These are phyloP conservation scores for Pachypanchax playfairii DNA, from an alignment of 2,113 vertebrate species.

Conservation along the genomic window DNA sequence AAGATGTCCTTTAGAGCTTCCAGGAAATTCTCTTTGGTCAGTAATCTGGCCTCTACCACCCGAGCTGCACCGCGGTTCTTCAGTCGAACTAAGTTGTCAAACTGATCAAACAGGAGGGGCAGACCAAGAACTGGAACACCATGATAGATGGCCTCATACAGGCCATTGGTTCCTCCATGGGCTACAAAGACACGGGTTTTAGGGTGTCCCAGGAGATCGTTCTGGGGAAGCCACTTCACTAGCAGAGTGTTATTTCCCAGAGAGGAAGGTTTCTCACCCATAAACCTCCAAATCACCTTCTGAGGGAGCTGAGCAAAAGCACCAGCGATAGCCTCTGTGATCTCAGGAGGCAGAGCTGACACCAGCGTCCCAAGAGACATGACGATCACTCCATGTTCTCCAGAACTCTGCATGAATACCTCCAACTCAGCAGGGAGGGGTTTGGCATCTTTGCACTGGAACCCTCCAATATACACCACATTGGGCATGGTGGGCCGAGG, in stretches of 20 bases:
- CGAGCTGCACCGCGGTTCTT: constrained; percentile 69
- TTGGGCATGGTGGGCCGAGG: constrained; percentile 78
- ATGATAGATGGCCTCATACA: constrained; percentile 80
- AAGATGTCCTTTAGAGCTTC: constrained; percentile 71
- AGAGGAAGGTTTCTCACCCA: constrained; percentile 58
- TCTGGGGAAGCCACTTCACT: constrained; percentile 78
- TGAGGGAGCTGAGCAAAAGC: constrained; percentile 79
- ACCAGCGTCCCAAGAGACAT: constrained; percentile 79
- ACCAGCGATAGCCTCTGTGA: constrained; percentile 70
- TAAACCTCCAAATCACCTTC: constrained; percentile 77
- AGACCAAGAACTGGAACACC: constrained; percentile 74
- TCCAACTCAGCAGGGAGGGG: constrained; percentile 72
- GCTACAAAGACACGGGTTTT: constrained; percentile 75
- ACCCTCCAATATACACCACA: constrained; percentile 77
- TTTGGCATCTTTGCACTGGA: constrained; percentile 70
- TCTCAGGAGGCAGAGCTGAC: constrained; percentile 54
- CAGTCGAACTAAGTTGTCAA: constrained; percentile 74
- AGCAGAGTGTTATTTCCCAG: constrained; percentile 79
- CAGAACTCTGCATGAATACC: constrained; percentile 76
- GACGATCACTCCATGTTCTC: constrained; percentile 76
- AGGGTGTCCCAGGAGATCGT: constrained; percentile 77
- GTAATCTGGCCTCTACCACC: constrained; percentile 50
- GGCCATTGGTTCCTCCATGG: constrained; percentile 79
- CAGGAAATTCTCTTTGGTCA: constrained; percentile 66
- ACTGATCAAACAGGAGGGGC: constrained; percentile 80